phyloP scores from a whole-genome alignment of 2,113 vertebrate species.

The Gavialis gangeticus region DNA sequence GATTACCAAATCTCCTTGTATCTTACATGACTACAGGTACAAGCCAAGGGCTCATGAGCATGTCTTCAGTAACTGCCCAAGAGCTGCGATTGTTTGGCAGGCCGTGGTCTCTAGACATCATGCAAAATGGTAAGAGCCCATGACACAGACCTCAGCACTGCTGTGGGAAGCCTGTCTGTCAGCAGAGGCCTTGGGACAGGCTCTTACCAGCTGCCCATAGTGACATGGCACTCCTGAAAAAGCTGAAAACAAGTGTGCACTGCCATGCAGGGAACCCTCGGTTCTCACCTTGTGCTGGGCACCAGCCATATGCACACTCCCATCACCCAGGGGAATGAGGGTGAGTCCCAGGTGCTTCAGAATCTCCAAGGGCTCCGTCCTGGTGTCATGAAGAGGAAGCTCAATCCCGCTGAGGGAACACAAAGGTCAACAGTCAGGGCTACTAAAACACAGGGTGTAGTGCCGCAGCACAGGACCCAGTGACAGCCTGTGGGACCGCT shows the following conservation, averaged over 20 bases:
- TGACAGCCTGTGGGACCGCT: background rate
- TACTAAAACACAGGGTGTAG: background rate
- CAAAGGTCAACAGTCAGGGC: background rate
- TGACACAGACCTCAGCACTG: no score
- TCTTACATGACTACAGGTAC: background rate
- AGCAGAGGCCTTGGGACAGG: background rate
- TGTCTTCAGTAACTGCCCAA: background rate
- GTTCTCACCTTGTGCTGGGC: background rate
- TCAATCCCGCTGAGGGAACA: slow-evolving; percentile 77
- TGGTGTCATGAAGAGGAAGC: slow-evolving; percentile 79
- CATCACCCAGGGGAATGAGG: slow-evolving; percentile 77
- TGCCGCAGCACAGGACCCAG: background rate
- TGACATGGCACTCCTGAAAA: no score
- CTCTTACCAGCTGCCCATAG: background rate
- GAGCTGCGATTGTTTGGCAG: background rate
- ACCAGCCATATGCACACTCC: slow-evolving; percentile 23
- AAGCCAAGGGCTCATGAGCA: background rate
- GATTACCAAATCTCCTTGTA: background rate
- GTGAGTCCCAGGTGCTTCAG: slow-evolving; percentile 86
- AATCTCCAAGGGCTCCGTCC: slow-evolving; percentile 84
- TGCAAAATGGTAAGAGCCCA: no score
- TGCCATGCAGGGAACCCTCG: background rate
- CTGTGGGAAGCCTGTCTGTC: no score
- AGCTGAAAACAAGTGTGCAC: no score
- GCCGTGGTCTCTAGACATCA: background rate